phyloP scores from a whole-genome alignment of 2,888 invertebrate genomes.

The Microplitis manilae region DNA sequence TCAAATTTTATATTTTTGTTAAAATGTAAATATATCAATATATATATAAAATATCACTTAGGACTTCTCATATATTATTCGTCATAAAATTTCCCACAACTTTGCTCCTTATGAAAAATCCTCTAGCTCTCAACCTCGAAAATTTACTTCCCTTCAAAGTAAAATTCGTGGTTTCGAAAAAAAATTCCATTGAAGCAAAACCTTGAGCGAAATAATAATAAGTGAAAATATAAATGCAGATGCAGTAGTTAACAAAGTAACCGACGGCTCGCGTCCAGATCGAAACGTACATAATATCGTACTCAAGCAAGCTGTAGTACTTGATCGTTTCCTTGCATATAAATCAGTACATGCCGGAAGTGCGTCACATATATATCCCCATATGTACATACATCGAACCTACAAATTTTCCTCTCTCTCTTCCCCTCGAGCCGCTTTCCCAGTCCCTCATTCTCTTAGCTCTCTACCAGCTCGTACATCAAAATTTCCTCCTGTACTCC shows the following conservation, averaged over 20 bases:
- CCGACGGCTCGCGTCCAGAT: slow-evolving; percentile 27
- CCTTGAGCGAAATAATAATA: neutral
- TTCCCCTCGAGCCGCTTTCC: neutral
- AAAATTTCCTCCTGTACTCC: neutral
- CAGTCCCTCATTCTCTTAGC: neutral
- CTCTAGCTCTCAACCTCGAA: too few relatives aligned
- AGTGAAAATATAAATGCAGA: neutral
- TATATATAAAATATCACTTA: too few relatives aligned
- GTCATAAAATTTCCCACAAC: too few relatives aligned
- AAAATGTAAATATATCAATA: too few relatives aligned
- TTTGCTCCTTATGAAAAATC: too few relatives aligned
- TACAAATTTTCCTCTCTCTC: slow-evolving; percentile 4
- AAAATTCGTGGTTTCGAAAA: too few relatives aligned
- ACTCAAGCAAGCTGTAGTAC: slow-evolving; percentile 71
- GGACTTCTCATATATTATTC: too few relatives aligned
- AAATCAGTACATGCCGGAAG: slow-evolving; percentile 65
- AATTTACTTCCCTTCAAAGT: too few relatives aligned
- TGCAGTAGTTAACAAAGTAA: neutral
- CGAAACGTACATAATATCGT: slow-evolving; percentile 61
- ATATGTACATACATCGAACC: slow-evolving; percentile 1
- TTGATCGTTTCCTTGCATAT: slow-evolving; percentile 70
- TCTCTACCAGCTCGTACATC: neutral
- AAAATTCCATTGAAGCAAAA: too few relatives aligned
- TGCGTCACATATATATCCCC: slow-evolving; percentile 64
- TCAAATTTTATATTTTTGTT: too few relatives aligned